Base-by-base conservation (phyloP, 2,797 vertebrate species). In the Tachyglossus aculeatus region DNA sequence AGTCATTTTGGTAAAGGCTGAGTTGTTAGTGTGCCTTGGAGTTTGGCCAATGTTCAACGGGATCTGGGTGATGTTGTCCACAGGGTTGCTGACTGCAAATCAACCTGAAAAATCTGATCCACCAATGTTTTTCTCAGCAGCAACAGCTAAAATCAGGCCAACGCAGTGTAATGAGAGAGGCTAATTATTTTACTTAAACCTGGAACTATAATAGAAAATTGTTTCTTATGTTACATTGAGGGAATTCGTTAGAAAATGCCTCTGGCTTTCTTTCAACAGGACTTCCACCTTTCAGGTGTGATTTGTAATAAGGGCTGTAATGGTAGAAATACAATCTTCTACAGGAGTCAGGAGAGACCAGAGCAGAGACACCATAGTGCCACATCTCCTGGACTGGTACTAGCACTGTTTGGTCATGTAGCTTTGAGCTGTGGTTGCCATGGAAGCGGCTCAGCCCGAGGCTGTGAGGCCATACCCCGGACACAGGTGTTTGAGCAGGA, bases 71-170 rank as follows among this genome's bases (percentile, higher is more conserved):
- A 88, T 85, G 77, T 59, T 67, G 71, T 64, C 82, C 64, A 81
- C 89, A 86, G 71, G 77, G 57, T 81, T 84, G 59, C 82, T 91
- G 90, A 90, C 89, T 83, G 73, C 64, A 59, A 84, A 74, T 86
- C 87, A 88, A 66, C 71, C 78, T 29, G 51, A 77, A 76, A 84
- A 89, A 79, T 63, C 65, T 77, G 84, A 88, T 71, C 86, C 59
- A 85, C 88, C 85, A 76, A 91, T 0, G 2, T 89, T 81, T 91
- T 88, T 85, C 71, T 21, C 36, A 44, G 78, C 75, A 83, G 5
- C 85, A 87, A 88, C 90, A 89, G 86, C 66, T 80, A 82, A 88
- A 90, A 90, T 80, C 88, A 91, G 90, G 81, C 88, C 74, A 38
- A 51, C 45, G 67, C 48, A 87, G 81, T 69, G 82, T 69, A 80